Base-by-base conservation (phyloP, 2,113 vertebrate species). In the Hypocryptadius cinnamomeus region DNA sequence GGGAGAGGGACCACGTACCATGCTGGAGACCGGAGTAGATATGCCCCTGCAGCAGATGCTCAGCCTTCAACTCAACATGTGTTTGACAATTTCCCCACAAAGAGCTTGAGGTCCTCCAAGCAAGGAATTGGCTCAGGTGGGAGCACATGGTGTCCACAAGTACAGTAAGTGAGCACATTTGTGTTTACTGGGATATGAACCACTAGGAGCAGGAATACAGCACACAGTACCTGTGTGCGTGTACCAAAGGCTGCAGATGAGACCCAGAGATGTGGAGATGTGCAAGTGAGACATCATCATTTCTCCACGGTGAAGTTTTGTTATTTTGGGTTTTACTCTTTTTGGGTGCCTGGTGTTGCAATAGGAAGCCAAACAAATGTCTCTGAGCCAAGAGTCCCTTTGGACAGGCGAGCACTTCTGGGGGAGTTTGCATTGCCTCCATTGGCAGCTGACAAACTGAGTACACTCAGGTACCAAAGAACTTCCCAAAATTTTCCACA, bases 381-480 rank as follows among this genome's bases (percentile, higher is more conserved):
- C 23, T 19, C 45, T 65, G 24, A 51, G n/a, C 14, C 53, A 35
- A 20, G 35, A 83, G 24, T 16, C 40, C 14, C 31, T 42, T 33
- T 18, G 61, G 27, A 54, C 9, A 73, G 25, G 9, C 0, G 3
- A 48, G 31, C 0, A 1, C 8, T 72, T 59, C 27, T 28, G 25
- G 56, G 21, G 25, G 37, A 77, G 13, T 70, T 80, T 44, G 13
- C 59, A 21, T 60, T 69, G 35, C 10, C 48, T 39, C 24, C 53
- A 9, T 2, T 15, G 20, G 24, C 63, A 84, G 44, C 14, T 66
- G 70, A 27, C 24, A 84, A 65, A 65, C 13, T 37, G 21, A 27
- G 23, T 27, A 25, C 50, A 61, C 28, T 1, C 39, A 47, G 53
- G 18, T 51, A n/a, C 25, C 50, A 53, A 80, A 86, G 23, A 63